Base-by-base conservation (phyloP, 2,113 vertebrate species). In the Platysteira castanea region DNA sequence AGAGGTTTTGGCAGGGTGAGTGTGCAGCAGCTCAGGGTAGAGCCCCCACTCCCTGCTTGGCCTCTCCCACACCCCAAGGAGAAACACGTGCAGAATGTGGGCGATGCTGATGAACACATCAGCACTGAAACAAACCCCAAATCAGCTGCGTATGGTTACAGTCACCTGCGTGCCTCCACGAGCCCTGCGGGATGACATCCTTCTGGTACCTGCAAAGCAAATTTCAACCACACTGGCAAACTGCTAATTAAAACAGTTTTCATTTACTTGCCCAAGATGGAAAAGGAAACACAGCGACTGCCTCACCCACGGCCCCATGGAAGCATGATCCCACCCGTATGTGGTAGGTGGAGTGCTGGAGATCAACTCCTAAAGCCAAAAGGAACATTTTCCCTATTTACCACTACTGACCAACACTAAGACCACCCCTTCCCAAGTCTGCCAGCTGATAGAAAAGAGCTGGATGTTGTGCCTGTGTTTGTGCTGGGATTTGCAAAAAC, bases 1-100 rank as follows among this genome's bases (percentile, higher is more conserved):
- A 70, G 39, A 39, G 33, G 23, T 15, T 87, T 47, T 27, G 42
- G 57, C n/a, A 70, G 44, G 52, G 24, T 7, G 13, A 19, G 13
- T 12, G 13, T 12, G 24, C 30, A 74, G 76, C 65, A 78, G 54
- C 15, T 56, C 44, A 30, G 46, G 23, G 49, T 5, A 41, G 22
- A 88, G 35, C 27, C 21, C 15, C 24, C 2, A 2, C 46, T 64
- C 47, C 27, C 22, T 22, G 15, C 41, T n/a, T 11, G 28, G 33
- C 33, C 61, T 15, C n/a, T 35, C 18, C 5, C 28, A 35, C 4
- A n/a, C 8, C 10, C 14, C 50, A 18, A 19, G 17, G 26, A 18
- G 21, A 63, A 37, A 12, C 68, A n/a, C 1, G 2, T 5, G 18
- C 12, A 31, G 6, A 16, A n/a, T 1, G 8, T 15, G 33, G 41